A percentile compares a stretch with the other conserved stretches of the same genome.
Evolutionary conservation across 2,113 vertebrate genomes (phyloP).

Genomic region (Antechinus stuartii): DNA sequence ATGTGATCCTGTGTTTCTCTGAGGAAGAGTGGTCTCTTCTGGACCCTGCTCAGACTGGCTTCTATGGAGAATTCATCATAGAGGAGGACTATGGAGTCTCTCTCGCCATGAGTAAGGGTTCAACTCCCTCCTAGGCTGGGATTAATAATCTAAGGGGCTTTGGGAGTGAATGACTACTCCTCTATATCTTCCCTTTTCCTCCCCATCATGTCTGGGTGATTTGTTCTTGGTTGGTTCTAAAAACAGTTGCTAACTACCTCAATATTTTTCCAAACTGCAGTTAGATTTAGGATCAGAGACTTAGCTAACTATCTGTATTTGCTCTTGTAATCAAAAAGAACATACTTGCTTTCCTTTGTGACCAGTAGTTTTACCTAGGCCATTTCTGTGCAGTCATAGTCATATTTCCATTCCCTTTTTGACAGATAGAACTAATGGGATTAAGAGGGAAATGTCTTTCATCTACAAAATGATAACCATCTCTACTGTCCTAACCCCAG

Average conservation of each 20-base stretch:
- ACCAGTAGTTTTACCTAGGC: not conserved
- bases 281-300: not conserved
- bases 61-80: conserved; percentile 79
- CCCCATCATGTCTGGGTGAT: not conserved
- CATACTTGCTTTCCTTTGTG: no score
- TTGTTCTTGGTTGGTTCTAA: not conserved
- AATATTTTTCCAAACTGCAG: not conserved
- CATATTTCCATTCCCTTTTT: not conserved
- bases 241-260: not conserved
- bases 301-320: not conserved
- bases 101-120: conserved; percentile 64
- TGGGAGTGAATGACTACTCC: no score
- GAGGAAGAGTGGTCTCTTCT: conserved; percentile 80
- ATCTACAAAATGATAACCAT: not conserved
- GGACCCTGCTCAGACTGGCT: conserved; percentile 78
- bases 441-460: not conserved
- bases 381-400: not conserved
- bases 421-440: not conserved
- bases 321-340: not conserved
- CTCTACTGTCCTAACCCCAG: not conserved
- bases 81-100: conserved; percentile 74
- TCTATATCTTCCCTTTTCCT: not conserved
- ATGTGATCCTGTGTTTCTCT: conserved; percentile 79
- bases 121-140: not conserved
- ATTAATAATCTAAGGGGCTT: not conserved